Base-by-base conservation (phyloP, 2,888 invertebrate genomes). In the Trachelus troglodyta region DNA sequence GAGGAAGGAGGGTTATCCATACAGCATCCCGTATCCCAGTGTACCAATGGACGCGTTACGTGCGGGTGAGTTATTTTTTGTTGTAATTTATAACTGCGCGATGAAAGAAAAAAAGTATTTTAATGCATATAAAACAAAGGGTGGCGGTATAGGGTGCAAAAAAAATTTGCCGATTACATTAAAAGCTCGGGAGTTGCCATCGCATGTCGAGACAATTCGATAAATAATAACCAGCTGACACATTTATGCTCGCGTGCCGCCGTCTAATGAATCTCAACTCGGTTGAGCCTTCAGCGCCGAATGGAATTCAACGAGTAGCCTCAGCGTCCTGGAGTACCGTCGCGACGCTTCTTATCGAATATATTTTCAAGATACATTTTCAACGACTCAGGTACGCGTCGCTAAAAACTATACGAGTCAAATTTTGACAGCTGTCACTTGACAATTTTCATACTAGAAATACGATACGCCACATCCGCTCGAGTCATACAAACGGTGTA, bases 1-100 rank as follows among this genome's bases (percentile, higher is more conserved):
- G 83, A 94, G 97, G 90, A 97, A 97, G 92, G 97, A 97, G 91
- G 97, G 97, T 30, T 97, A 97, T 90, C 97, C 97, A 0, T 98
- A 97, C 93, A 96, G 97, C 82, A 96, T 98, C 92, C 97, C 97
- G 34, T 98, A 98, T 91, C 97, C 97, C 30, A 97, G 97, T 83
- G 97, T 97, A 84, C 97, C 97, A 68, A 97, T 97, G 94, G 97
- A 97, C 88, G 97, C 97, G 35, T 92, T 97, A 81, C 93, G 97
- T 93, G 97, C 97, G 90, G 97, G 97, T 97, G 88, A 94, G 95
- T 92, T 23, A 69, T 30, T 34, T n/a, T 69, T 35, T 23, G 2
- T 34, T 12, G 34, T 31, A 31, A 69, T 71, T 69, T 69, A n/a
- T 6, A n/a, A 33, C 69, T 12, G 69, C 1, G 30, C 0, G 6